Base-by-base conservation (phyloP, 2,888 invertebrate genomes). In the Mechanitis messenoides region DNA sequence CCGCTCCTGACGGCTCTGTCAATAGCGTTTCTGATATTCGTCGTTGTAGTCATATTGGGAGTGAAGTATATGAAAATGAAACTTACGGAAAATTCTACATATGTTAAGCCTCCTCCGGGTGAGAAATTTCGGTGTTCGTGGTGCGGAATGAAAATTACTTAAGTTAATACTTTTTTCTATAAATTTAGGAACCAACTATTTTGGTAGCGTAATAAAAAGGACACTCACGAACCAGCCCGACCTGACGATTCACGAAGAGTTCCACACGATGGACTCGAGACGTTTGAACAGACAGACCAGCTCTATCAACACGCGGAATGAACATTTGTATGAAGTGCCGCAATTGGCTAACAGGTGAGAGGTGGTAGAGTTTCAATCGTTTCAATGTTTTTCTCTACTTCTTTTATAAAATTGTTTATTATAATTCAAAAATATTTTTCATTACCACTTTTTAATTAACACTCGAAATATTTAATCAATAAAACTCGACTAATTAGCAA, bases 321-420 rank as follows among this genome's bases (percentile, higher is more conserved):
- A 96, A 76, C 96, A 96, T 84, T 94, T 96, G 77, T 96, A 96
- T 85, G 96, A 96, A 87, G 96, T 96, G 12, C 96, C 96, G 33
- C 95, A 96, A 60, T 71, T 89, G 61, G 86, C 88, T 64, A 88
- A 80, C 69, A 90, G 89, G 90, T 89, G 67, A 72, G 69, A 54
- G 35, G 50, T 45, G 42, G 42, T 31, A 28, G 6, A 31, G 28
- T 50, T 31, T 7, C 20, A 20, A 20, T 20, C 20, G 20, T 20
- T 20, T 20, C 20, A 20, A 20, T 20, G 20, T 20, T 20, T 20
- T 20, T 20, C 20, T 20, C 20, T 20, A 20, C 20, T 20, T 20
- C 20, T 20, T 20, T 20, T 20, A 20, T 20, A 20, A 20, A 20
- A 20, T 20, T 20, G 20, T 20, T 20, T 20, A 20, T 20, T 20